Percentiles rank a stretch among this genome's conserved stretches.
Evolutionary conservation across 2,113 vertebrate species (phyloP).

Genomic region (Notiomystis cincta): DNA sequence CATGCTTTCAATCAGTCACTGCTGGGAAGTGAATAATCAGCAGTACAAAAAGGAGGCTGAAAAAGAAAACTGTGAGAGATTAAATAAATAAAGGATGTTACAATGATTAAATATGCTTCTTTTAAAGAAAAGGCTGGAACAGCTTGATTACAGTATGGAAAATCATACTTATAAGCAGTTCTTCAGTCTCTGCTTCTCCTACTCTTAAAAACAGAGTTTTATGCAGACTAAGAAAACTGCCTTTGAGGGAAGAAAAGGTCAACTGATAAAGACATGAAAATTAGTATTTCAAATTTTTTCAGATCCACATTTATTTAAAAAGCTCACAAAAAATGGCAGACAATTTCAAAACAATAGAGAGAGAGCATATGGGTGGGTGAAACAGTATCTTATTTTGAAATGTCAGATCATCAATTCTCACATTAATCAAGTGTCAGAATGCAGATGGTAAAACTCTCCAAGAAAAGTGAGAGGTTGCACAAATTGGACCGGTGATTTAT

Average conservation of each 20-base stretch:
- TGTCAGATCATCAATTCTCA: background rate
- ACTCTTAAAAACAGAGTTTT: background rate
- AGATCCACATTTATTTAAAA: constrained; percentile 46
- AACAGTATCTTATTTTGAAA: background rate
- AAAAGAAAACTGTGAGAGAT: background rate
- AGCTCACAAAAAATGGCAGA: constrained; percentile 17
- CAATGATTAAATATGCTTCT: background rate
- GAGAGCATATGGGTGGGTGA: background rate
- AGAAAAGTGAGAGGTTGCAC: constrained; percentile 17
- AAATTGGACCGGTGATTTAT: background rate
- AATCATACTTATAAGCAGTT: background rate
- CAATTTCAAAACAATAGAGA: background rate
- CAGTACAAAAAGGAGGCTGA: background rate
- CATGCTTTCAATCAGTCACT: background rate
- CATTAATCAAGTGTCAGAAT: constrained; percentile 12
- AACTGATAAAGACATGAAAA: background rate
- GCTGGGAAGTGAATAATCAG: background rate
- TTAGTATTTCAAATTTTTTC: background rate
- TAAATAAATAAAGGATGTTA: background rate
- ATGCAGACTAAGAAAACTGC: background rate
- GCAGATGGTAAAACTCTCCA: background rate
- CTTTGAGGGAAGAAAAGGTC: background rate
- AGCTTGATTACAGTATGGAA: background rate
- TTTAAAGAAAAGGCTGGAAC: background rate
- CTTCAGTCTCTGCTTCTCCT: background rate